Evolutionary conservation across 2,797 vertebrate species (phyloP).

Genomic region (Mus minutoides): DNA sequence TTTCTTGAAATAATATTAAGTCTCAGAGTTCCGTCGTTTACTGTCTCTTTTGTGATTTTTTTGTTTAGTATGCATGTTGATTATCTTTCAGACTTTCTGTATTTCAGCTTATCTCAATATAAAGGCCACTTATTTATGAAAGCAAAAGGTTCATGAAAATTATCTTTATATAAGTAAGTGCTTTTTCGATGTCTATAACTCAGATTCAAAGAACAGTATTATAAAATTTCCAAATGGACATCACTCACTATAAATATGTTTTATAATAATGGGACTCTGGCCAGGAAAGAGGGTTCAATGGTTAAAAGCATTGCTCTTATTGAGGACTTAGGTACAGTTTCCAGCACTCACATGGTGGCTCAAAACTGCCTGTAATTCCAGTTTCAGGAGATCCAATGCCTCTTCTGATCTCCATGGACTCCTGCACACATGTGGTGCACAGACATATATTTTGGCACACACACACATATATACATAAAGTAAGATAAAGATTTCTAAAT

Average conservation of each 20-base stretch:
- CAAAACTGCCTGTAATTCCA: background rate
- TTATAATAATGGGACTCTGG: conserved; percentile 5
- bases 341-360: background rate
- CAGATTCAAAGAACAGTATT: background rate
- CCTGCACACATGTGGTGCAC: background rate
- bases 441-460: background rate
- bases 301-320: background rate
- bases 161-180: background rate
- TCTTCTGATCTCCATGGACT: background rate
- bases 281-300: background rate
- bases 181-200: background rate
- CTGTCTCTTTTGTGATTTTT: background rate
- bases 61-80: background rate
- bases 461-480: background rate
- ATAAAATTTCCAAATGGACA: background rate
- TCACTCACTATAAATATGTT: conserved; percentile 4
- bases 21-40: background rate
- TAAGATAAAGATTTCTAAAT: background rate
- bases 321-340: background rate
- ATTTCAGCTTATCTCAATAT: background rate
- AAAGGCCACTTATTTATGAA: conserved; percentile 4
- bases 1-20: background rate
- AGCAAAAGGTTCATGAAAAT: background rate
- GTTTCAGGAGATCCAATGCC: background rate
- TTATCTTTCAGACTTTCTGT: background rate